Base-by-base conservation (phyloP, 2,888 invertebrate genomes). In the Rotaria socialis region DNA sequence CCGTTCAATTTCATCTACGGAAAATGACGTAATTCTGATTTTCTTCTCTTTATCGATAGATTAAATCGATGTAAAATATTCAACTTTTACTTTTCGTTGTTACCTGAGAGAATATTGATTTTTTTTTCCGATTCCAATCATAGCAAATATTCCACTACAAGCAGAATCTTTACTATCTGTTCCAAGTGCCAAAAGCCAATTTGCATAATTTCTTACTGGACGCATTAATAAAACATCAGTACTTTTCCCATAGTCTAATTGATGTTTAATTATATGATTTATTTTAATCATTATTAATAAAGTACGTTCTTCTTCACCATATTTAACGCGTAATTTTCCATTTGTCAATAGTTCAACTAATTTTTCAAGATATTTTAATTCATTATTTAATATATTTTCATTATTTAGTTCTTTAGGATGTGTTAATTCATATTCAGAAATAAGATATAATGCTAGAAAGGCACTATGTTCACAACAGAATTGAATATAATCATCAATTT, bases 391-490 rank as follows among this genome's bases (percentile, higher is more conserved):
- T 10, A 47, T 43, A 24, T 80, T n/a, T 24, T 80, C 19, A 80
- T 47, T 80, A 35, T 35, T 67, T 19, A 27, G 4, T 47, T 80
- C 24, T 43, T 43, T 47, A 80, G 47, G 24, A n/a, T n/a, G 8
- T 22, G 4, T 80, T 80, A 47, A 47, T 80, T 80, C n/a, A 80
- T 80, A 80, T 47, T 80, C 80, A 0, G 47, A 43, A 24, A 47
- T 10, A n/a, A 80, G 80, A 80, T 80, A 80, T 47, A 80, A 80
- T 24, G 24, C n/a, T 80, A 80, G n/a, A n/a, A 80, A 47, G 6
- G 80, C 80, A 80, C 47, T 80, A 47, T 80, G n/a, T 80, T 80
- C 80, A 80, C 80, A 80, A 80, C 80, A 80, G 24, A 43, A 10
- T 80, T 47, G 80, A 4, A 80, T 47, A 47, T 47, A 80, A 80